Percentiles rank a stretch among this genome's conserved stretches.
Evolutionary conservation across 2,113 vertebrate genomes (phyloP).

Genomic region (Microtus richardsoni): DNA sequence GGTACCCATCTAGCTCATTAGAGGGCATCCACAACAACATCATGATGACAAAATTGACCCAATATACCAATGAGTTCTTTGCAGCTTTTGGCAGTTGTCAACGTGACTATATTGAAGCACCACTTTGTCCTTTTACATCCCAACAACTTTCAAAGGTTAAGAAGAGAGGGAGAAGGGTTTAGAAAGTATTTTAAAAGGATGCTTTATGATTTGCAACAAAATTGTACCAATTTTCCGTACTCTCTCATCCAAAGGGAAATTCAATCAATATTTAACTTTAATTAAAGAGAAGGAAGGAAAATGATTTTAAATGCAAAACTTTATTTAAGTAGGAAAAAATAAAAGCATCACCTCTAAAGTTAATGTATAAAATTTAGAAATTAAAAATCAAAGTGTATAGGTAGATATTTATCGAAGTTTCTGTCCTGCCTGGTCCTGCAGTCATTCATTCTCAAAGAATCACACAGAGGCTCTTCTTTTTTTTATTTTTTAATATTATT

Average conservation of each 20-base stretch:
- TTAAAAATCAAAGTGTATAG: constrained; percentile 28
- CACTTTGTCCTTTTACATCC: constrained; percentile 59
- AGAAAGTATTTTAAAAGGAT: constrained; percentile 54
- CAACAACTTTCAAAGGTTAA: constrained; percentile 66
- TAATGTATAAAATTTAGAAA: constrained; percentile 22
- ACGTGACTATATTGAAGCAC: constrained; percentile 37
- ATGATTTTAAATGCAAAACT: constrained; percentile 38
- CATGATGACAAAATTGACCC: constrained; percentile 7
- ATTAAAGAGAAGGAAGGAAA: constrained; percentile 16
- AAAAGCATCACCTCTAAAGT: neutral
- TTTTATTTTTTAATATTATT: too few relatives aligned
- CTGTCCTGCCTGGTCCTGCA: too few relatives aligned
- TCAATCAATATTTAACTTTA: constrained; percentile 43
- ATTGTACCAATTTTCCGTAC: constrained; percentile 1
- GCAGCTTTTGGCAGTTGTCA: constrained; percentile 58
- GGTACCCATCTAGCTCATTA: constrained; percentile 27
- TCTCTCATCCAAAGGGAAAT: neutral
- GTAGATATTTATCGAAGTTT: neutral
- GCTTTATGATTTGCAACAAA: constrained; percentile 42
- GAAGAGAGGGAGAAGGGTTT: neutral
- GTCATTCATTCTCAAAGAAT: too few relatives aligned
- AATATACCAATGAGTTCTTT: constrained; percentile 55
- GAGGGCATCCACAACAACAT: constrained; percentile 41
- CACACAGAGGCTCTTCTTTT: too few relatives aligned
- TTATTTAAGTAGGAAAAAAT: neutral